Percentiles rank a stretch among this genome's conserved stretches.
Conservation (phyloP, 2,888 invertebrate genomes). For the Cheilosia vulpina region DNA sequence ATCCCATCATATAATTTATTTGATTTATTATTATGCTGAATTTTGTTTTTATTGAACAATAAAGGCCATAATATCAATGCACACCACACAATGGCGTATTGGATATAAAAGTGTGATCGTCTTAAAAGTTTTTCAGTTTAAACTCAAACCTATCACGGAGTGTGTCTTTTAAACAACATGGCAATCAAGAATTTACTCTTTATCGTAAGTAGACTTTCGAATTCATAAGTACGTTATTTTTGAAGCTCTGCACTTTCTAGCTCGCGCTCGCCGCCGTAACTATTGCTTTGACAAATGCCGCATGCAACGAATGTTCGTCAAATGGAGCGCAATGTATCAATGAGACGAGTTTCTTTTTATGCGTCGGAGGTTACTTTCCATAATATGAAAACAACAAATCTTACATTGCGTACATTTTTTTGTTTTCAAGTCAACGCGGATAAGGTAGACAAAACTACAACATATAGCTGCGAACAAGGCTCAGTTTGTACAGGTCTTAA, state of each 20-base stretch:
- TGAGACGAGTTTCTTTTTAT: slow-evolving; percentile 77
- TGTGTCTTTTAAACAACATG: background rate
- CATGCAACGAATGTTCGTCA: slow-evolving; percentile 76
- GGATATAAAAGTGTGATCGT: slow-evolving; percentile 15
- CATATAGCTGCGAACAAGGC: slow-evolving; percentile 78
- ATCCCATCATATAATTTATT: too few species aligned
- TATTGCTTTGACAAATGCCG: background rate
- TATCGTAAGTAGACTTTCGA: background rate
- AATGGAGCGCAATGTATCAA: slow-evolving; percentile 78
- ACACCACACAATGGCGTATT: too few species aligned
- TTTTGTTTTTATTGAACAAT: slow-evolving; percentile 1
- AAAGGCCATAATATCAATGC: background rate
- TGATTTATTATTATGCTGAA: background rate
- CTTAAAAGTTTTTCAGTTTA: background rate
- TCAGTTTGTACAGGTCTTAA: slow-evolving; percentile 79
- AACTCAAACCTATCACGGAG: background rate
- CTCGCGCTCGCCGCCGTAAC: background rate
- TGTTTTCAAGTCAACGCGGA: slow-evolving; percentile 13
- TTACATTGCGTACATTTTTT: background rate
- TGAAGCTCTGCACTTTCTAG: background rate
- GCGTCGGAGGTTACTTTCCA: slow-evolving; percentile 51
- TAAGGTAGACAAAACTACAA: slow-evolving; percentile 52
- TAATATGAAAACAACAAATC: background rate
- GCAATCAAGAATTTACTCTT: background rate
- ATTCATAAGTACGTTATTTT: background rate